Percentiles rank a stretch among this genome's conserved stretches.
These are phyloP conservation scores for Ictalurus punctatus DNA, from an alignment of 2,113 vertebrate species.

Conservation along the genomic window DNA sequence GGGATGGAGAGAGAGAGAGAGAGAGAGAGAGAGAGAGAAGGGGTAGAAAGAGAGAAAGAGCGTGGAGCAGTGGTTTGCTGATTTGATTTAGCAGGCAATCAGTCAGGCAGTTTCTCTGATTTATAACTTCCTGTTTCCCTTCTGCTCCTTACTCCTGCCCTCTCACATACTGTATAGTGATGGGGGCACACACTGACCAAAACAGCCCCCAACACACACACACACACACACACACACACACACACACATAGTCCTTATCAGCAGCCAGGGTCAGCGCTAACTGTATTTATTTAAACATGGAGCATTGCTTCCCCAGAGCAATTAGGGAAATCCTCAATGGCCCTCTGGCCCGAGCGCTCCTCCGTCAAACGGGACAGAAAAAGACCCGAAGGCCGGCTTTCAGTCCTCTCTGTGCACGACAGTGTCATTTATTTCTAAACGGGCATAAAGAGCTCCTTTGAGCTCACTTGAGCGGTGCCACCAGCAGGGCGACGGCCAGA, in stretches of 20 bases:
- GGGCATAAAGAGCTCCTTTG: conserved; percentile 49
- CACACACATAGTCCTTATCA: conserved; percentile 71
- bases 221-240: conserved; percentile 28
- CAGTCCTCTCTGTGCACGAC: conserved; percentile 34
- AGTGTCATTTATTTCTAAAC: conserved; percentile 49
- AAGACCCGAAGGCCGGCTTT: neutral
- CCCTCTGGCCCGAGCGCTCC: conserved; percentile 72
- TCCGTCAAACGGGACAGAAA: conserved; percentile 18
- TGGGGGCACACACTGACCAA: conserved; percentile 75
- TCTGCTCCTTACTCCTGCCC: conserved; percentile 68
- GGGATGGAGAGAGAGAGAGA: conserved; percentile 77
- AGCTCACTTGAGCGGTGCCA: conserved; percentile 51
- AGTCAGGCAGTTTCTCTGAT: conserved; percentile 86
- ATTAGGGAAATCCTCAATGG: conserved; percentile 87
- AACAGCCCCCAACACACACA: conserved; percentile 61
- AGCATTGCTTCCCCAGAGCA: conserved; percentile 82
- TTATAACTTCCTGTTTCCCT: conserved; percentile 93
- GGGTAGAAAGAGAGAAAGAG: conserved; percentile 85
- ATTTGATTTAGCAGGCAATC: conserved; percentile 92
- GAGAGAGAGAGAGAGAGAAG: conserved; percentile 80
- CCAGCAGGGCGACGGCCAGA: conserved; percentile 32
- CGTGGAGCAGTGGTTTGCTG: conserved; percentile 83
- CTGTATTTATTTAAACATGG: conserved; percentile 90
- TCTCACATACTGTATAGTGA: conserved; percentile 76
- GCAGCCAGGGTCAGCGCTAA: conserved; percentile 80